These are phyloP conservation scores for Apeltes quadracus DNA, from an alignment of 2,113 vertebrate species.

Conservation along the genomic window DNA sequence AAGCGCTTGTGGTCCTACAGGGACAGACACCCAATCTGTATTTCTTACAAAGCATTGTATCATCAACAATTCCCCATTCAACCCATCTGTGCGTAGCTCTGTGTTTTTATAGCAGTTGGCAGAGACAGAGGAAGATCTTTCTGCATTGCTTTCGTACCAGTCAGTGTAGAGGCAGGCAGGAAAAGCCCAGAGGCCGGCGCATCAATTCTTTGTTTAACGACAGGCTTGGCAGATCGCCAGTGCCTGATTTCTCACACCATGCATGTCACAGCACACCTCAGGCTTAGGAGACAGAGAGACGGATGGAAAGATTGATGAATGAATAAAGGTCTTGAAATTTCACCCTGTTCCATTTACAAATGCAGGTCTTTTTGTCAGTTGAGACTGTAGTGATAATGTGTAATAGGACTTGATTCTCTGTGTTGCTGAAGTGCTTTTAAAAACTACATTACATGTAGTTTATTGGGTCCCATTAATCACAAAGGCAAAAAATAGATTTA, in stretches of 20 bases:
- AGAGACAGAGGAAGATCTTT: slow-evolving; percentile 82
- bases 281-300: slow-evolving; percentile 61
- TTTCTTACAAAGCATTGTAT: slow-evolving; percentile 53
- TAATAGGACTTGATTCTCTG: slow-evolving; percentile 7
- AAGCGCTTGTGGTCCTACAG: slow-evolving; percentile 44
- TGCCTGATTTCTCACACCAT: slow-evolving; percentile 79
- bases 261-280: slow-evolving; percentile 79
- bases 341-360: slow-evolving; percentile 26
- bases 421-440: background rate
- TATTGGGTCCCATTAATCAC: background rate
- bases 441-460: background rate
- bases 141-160: slow-evolving; percentile 80
- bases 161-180: slow-evolving; percentile 69
- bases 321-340: slow-evolving; percentile 45
- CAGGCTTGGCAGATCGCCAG: slow-evolving; percentile 79
- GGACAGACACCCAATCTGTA: slow-evolving; percentile 45
- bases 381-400: background rate
- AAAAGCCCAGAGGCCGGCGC: slow-evolving; percentile 80
- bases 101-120: slow-evolving; percentile 84
- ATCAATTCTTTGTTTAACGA: slow-evolving; percentile 84
- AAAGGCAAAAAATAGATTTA: background rate
- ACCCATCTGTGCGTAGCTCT: slow-evolving; percentile 30
- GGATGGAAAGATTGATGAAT: slow-evolving; percentile 61
- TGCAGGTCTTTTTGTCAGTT: slow-evolving; percentile 15
- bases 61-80: slow-evolving; percentile 13